A percentile compares a stretch with the other conserved stretches of the same genome.
Evolutionary conservation across 2,113 vertebrate genomes (phyloP).

Genomic region (Capreolus pygargus): DNA sequence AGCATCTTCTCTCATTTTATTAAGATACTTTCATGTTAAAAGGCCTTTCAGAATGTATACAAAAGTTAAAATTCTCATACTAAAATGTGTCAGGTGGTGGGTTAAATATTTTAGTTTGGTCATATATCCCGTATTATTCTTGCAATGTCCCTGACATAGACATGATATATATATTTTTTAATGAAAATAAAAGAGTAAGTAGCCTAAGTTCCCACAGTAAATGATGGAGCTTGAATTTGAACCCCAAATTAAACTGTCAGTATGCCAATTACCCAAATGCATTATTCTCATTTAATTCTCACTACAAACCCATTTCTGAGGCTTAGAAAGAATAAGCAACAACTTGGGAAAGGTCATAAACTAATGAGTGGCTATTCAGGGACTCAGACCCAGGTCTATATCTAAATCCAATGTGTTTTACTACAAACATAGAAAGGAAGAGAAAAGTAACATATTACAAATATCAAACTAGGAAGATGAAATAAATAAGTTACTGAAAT

Average conservation of each 20-base stretch:
- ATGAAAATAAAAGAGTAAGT: neutral
- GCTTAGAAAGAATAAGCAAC: neutral
- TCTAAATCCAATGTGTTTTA: neutral
- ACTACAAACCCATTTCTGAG: neutral
- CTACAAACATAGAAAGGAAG: neutral
- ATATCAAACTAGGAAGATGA: neutral
- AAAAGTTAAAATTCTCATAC: neutral
- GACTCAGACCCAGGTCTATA: neutral
- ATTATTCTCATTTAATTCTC: neutral
- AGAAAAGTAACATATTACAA: neutral
- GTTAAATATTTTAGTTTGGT: neutral
- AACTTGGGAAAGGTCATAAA: neutral
- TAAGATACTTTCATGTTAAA: neutral
- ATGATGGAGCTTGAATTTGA: neutral
- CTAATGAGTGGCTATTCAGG: neutral
- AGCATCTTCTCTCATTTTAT: neutral
- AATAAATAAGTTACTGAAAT: neutral
- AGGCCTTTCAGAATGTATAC: neutral
- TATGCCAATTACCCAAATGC: neutral
- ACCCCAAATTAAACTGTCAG: neutral
- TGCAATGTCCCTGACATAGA: neutral
- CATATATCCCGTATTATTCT: neutral
- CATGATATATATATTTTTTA: neutral
- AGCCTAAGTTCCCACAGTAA: neutral
- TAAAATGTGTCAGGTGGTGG: neutral